A percentile compares a stretch with the other conserved stretches of the same genome.
Conservation (phyloP, 1,140 invertebrate species). For the Homalodisca vitripennis region DNA sequence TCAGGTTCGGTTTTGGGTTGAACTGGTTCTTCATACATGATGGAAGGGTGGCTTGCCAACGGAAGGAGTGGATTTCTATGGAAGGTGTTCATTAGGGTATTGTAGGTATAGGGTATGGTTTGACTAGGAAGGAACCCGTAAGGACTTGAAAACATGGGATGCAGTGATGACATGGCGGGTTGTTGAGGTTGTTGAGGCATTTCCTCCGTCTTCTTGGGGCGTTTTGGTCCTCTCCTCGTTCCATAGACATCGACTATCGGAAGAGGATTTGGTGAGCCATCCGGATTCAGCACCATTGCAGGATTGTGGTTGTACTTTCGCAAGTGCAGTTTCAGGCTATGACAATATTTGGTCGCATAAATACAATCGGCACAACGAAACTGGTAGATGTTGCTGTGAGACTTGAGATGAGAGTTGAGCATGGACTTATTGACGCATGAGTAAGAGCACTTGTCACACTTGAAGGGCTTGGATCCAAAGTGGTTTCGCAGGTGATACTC, state of each 20-base stretch:
- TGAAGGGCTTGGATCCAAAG: slow-evolving; percentile 93
- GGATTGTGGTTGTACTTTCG: slow-evolving; percentile 91
- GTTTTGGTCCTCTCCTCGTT: slow-evolving; percentile 75
- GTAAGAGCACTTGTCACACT: slow-evolving; percentile 90
- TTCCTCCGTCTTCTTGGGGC: slow-evolving; percentile 30
- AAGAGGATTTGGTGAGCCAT: slow-evolving; percentile 81
- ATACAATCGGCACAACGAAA: slow-evolving; percentile 92
- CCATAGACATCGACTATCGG: slow-evolving; percentile 91
- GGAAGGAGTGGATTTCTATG: slow-evolving; percentile 26
- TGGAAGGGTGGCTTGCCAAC: slow-evolving; percentile 6
- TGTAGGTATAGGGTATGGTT: slow-evolving; percentile 33
- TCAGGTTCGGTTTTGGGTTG: neutral
- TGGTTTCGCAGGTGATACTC: slow-evolving; percentile 98
- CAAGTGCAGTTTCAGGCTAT: slow-evolving; percentile 94
- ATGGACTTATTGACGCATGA: slow-evolving; percentile 99
- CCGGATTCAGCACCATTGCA: slow-evolving; percentile 80
- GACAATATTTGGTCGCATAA: slow-evolving; percentile 99
- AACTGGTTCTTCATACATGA: neutral
- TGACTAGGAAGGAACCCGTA: slow-evolving; percentile 38
- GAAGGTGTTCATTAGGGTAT: slow-evolving; percentile 36
- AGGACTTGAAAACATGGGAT: slow-evolving; percentile 28
- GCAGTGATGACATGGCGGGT: slow-evolving; percentile 17
- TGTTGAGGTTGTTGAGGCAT: slow-evolving; percentile 23
- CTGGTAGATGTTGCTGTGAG: slow-evolving; percentile 95
- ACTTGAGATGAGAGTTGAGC: slow-evolving; percentile 98